A percentile compares a stretch with the other conserved stretches of the same genome.
Evolutionary conservation across 2,888 invertebrate genomes (phyloP).

Genomic region (Tinea semifulvella): DNA sequence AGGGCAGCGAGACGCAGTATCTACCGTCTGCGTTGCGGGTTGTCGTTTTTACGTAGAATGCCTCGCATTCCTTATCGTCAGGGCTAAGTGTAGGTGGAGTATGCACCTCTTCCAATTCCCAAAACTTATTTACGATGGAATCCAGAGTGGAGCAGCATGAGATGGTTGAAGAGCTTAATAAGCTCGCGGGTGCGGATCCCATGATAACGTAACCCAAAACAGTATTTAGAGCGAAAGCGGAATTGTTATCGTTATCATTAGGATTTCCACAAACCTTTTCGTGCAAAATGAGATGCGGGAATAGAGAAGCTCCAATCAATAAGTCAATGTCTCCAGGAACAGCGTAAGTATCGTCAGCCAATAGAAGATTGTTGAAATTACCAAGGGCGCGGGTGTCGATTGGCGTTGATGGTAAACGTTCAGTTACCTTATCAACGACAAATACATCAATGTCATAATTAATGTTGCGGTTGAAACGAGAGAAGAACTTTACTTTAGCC

Average conservation of each 20-base stretch:
- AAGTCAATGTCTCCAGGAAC: neutral
- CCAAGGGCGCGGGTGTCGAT: neutral
- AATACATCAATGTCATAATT: no score
- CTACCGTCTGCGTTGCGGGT: slow-evolving; percentile 16
- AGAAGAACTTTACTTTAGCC: no score
- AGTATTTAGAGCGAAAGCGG: no score
- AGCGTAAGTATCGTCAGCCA: no score
- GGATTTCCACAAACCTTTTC: neutral
- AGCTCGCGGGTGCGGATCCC: neutral
- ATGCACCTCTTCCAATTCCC: neutral
- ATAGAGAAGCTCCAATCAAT: neutral
- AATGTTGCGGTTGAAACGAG: no score
- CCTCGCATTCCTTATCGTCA: slow-evolving; percentile 17
- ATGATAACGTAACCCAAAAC: neutral
- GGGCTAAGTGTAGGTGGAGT: no score
- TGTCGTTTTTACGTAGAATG: slow-evolving; percentile 15
- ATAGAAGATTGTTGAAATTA: no score
- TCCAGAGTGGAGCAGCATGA: neutral
- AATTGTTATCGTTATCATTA: neutral
- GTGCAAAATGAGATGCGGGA: no score
- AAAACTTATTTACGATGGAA: neutral
- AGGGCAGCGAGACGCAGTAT: slow-evolving; percentile 17
- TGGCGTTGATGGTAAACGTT: neutral
- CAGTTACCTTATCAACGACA: no score
- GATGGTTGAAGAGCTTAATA: no score